These are phyloP conservation scores for Sceloporus tristichus DNA, from an alignment of 2,113 vertebrate species.

Conservation along the genomic window DNA sequence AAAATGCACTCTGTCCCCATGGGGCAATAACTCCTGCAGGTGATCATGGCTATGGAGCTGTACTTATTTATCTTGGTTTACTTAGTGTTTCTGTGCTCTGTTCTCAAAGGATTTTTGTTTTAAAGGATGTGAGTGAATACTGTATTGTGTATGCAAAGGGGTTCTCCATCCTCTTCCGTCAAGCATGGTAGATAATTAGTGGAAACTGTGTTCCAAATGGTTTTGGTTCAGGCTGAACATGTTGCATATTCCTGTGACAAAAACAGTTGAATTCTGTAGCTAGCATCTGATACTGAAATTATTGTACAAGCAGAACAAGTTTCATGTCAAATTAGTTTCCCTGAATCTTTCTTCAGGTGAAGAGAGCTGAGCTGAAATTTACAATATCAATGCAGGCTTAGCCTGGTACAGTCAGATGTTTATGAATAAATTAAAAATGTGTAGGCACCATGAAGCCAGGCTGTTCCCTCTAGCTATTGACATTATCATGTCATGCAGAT, in stretches of 20 bases:
- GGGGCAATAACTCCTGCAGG: constrained; percentile 1
- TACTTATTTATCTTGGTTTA: constrained; percentile 51
- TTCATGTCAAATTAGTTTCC: not conserved
- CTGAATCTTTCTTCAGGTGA: not conserved
- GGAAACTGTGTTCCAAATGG: not conserved
- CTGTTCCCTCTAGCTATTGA: not conserved
- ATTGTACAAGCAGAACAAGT: not conserved
- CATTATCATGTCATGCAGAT: not conserved
- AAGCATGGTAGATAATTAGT: not conserved
- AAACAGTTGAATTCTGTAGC: not conserved
- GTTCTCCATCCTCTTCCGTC: not conserved
- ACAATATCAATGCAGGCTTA: not conserved
- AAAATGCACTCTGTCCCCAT: constrained; percentile 15
- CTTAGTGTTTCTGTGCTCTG: not conserved
- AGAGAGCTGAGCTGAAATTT: not conserved
- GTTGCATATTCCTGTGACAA: not conserved
- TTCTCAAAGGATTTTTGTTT: not conserved
- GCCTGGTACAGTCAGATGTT: not conserved
- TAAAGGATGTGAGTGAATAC: constrained; percentile 7
- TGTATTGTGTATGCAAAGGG: not conserved
- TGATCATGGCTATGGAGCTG: constrained; percentile 7
- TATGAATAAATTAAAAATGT: not conserved
- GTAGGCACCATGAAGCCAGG: not conserved
- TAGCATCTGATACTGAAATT: not conserved
- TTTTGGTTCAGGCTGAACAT: not conserved